Percentiles rank a stretch among this genome's conserved stretches.
Evolutionary conservation across 2,113 vertebrate species (phyloP).

Genomic region (Bubo scandiacus): DNA sequence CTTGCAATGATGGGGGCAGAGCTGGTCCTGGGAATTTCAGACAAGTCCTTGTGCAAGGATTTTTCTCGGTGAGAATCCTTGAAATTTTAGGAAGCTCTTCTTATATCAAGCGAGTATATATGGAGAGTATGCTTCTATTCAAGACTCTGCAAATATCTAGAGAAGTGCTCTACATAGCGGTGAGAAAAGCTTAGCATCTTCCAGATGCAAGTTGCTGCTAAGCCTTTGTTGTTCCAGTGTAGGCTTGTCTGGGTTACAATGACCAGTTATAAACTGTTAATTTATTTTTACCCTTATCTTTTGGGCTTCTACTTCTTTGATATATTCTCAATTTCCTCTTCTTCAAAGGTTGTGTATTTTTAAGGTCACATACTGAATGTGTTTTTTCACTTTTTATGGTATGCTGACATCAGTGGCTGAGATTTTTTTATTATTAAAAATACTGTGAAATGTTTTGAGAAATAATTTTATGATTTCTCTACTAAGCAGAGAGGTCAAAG

Average conservation of each 20-base stretch:
- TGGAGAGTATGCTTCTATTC: not conserved
- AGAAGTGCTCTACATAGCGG: not conserved
- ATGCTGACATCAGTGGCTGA: not conserved
- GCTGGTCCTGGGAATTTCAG: not conserved
- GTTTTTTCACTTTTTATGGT: not conserved
- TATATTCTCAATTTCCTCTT: not conserved
- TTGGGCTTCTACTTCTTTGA: not conserved
- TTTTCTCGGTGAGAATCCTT: not conserved
- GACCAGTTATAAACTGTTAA: not conserved
- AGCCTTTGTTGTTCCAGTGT: not conserved
- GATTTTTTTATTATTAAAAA: not conserved
- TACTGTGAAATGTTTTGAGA: not conserved
- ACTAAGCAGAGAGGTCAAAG: not conserved
- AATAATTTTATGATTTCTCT: not conserved
- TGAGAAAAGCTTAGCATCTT: not conserved
- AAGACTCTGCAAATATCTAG: not conserved
- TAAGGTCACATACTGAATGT: not conserved
- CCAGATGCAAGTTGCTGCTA: not conserved
- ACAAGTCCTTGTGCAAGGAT: not conserved
- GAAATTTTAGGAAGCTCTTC: not conserved
- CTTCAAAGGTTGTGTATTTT: not conserved
- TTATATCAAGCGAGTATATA: not conserved
- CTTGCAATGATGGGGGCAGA: not conserved
- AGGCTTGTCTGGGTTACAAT: not conserved
- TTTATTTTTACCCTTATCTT: not conserved